phyloP scores from a whole-genome alignment of 2,888 invertebrate species.

The Drosophila maculinotata region DNA sequence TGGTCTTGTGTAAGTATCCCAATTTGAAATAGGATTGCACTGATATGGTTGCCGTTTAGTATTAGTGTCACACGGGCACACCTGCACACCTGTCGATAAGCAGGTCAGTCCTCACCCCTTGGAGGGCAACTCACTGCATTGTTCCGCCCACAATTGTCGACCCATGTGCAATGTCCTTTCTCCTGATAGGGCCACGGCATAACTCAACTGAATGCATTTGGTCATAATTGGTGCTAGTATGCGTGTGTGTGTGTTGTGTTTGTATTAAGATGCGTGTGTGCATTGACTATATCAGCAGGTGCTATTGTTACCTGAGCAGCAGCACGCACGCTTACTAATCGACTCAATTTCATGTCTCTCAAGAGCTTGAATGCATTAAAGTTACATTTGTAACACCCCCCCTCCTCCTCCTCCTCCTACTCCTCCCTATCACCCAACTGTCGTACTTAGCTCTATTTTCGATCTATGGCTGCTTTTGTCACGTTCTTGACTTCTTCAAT shows the following conservation, averaged over 20 bases:
- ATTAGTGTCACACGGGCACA: slow-evolving; percentile 39
- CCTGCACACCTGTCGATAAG: slow-evolving; percentile 54
- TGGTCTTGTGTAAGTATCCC: background rate
- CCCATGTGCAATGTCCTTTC: slow-evolving; percentile 34
- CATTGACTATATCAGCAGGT: slow-evolving; percentile 32
- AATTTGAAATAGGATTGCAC: background rate
- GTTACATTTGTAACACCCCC: slow-evolving; percentile 38
- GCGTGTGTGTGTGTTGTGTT: background rate
- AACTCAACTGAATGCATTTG: slow-evolving; percentile 74
- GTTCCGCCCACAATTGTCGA: background rate
- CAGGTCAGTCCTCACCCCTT: background rate
- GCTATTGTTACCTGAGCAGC: slow-evolving; percentile 26
- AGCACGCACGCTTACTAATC: slow-evolving; percentile 29
- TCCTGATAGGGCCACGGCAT: slow-evolving; percentile 61
- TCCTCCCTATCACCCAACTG: too few relatives aligned
- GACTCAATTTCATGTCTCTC: slow-evolving; percentile 19
- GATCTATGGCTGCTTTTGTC: slow-evolving; percentile 58
- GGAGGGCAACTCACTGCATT: slow-evolving; percentile 1
- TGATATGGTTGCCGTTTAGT: slow-evolving; percentile 22
- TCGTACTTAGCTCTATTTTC: slow-evolving; percentile 4
- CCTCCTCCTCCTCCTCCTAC: too few relatives aligned
- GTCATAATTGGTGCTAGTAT: slow-evolving; percentile 65
- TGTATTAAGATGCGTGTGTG: background rate
- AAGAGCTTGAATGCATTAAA: slow-evolving; percentile 50
- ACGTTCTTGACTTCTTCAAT: slow-evolving; percentile 68